phyloP scores from a whole-genome alignment of 2,797 vertebrate species.

The Danionella dracula region DNA sequence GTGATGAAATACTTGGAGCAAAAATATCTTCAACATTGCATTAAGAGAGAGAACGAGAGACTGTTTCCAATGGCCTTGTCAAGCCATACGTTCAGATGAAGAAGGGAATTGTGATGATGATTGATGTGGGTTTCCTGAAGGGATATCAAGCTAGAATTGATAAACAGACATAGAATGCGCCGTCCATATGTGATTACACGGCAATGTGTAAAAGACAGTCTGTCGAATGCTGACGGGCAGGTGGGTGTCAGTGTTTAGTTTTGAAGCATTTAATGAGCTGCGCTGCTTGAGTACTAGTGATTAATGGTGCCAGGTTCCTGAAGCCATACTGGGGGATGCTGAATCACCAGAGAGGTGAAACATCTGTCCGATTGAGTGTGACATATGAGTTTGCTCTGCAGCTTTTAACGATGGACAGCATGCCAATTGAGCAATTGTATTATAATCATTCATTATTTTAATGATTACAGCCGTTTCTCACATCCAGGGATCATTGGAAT shows the following conservation, averaged over 20 bases:
- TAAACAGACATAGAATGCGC: conserved; percentile 2
- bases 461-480: conserved; percentile 13
- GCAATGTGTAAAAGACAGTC: neutral
- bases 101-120: conserved; percentile 11
- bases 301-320: conserved; percentile 13
- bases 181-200: neutral
- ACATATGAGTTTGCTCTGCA: conserved; percentile 21
- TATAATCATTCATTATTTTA: conserved; percentile 22
- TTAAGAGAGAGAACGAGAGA: neutral
- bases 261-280: conserved; percentile 28
- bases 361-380: conserved; percentile 27
- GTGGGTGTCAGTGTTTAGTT: conserved; percentile 23
- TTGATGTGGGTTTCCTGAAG: conserved; percentile 19
- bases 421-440: conserved; percentile 7
- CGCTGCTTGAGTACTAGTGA: conserved; percentile 11
- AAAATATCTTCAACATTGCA: neutral
- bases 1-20: conserved; percentile 15
- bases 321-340: neutral
- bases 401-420: conserved; percentile 17
- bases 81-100: neutral
- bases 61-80: neutral
- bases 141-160: conserved; percentile 7
- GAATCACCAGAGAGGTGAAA: conserved; percentile 6
- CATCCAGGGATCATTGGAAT: neutral
- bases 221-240: conserved; percentile 22